Conservation (phyloP, 2,797 vertebrate species). For the Urosaurus nigricauda region DNA sequence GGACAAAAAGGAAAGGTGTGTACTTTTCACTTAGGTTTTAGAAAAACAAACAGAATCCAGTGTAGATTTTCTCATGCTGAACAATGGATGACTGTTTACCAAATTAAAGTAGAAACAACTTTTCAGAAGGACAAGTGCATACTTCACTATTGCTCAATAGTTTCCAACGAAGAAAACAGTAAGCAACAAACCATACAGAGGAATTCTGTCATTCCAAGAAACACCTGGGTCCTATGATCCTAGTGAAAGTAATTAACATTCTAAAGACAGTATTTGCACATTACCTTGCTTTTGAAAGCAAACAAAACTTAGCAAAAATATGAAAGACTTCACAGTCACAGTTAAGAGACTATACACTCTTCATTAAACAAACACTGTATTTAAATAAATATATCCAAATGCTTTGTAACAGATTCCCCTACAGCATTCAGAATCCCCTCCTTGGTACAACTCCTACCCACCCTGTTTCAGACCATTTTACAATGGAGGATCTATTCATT, state of each 20-base stretch:
- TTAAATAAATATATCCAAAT: too few species aligned
- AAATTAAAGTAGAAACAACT: constrained; percentile 1
- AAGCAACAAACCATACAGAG: neutral
- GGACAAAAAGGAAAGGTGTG: neutral
- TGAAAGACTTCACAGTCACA: too few species aligned
- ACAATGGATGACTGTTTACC: neutral
- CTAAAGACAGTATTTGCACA: neutral
- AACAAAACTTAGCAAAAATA: neutral
- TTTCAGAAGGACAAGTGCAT: constrained; percentile 6
- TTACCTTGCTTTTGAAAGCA: neutral
- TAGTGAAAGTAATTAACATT: neutral
- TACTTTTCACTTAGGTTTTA: neutral
- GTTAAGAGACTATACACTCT: too few species aligned
- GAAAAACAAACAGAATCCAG: constrained; percentile 24
- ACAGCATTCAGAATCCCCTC: too few species aligned
- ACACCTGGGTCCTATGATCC: neutral
- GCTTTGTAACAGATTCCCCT: too few species aligned
- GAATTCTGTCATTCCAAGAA: constrained; percentile 1
- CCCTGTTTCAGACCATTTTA: neutral
- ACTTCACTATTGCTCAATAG: neutral
- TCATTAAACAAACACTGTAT: too few species aligned
- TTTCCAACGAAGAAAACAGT: neutral
- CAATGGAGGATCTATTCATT: neutral
- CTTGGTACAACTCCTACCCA: too few species aligned
- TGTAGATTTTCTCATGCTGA: neutral